These are phyloP conservation scores for Oceanites oceanicus DNA, from an alignment of 2,113 vertebrate genomes.

Conservation along the genomic window DNA sequence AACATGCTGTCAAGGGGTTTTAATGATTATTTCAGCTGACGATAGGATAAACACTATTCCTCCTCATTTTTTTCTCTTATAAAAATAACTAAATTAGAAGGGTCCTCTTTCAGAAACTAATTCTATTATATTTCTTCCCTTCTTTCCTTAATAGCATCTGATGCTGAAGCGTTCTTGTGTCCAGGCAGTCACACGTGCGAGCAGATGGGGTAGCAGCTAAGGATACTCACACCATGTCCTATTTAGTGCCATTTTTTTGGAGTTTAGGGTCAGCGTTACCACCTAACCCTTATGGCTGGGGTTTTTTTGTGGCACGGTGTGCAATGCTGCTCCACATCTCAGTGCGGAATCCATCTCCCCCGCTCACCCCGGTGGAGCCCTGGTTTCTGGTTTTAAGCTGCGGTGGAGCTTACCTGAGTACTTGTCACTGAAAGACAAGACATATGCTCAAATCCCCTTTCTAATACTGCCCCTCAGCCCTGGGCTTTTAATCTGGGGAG, in stretches of 20 bases:
- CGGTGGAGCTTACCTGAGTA: background rate
- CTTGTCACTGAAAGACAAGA: background rate
- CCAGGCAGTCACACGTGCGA: background rate
- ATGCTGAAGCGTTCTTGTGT: background rate
- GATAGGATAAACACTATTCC: background rate
- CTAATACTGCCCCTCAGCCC: background rate
- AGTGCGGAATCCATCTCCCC: background rate
- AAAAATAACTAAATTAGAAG: background rate
- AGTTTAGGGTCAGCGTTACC: background rate
- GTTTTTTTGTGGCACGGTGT: background rate
- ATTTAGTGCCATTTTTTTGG: background rate
- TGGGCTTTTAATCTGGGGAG: background rate
- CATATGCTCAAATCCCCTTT: background rate
- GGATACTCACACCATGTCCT: background rate
- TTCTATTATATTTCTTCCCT: background rate
- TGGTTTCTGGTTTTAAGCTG: background rate
- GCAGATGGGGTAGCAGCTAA: background rate
- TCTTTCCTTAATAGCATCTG: background rate
- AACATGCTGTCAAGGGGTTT: background rate
- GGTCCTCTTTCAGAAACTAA: background rate
- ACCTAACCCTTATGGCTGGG: background rate
- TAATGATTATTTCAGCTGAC: background rate
- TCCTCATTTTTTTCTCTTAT: background rate
- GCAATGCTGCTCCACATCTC: background rate
- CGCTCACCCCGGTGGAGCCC: background rate